Base-by-base conservation (phyloP, 2,113 vertebrate genomes). In the Piaya cayana region DNA sequence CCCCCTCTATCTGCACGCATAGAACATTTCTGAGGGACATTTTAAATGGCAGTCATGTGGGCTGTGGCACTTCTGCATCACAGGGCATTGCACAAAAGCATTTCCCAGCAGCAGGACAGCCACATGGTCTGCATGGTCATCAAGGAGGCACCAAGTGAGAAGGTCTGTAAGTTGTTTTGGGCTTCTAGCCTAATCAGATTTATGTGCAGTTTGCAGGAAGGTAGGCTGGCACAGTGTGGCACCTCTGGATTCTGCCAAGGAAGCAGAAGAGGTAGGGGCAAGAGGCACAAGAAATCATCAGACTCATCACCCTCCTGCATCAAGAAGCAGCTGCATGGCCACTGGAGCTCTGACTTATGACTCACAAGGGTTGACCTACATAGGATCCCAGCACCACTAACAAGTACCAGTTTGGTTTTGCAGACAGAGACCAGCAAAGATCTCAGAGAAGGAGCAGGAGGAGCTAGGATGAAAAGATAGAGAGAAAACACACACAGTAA, bases 61-160 rank as follows among this genome's bases (percentile, higher is more conserved):
- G 59, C 59, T 62, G 70, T 7, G 27, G 17, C 37, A 29, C 27
- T 59, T 63, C 22, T 22, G 47, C 21, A 21, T 5, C 62, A n/a
- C 47, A 75, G 43, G 32, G 37, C 32, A 63, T 15, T 0, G 6
- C 39, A 53, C 29, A 83, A 63, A 64, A 42, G 39, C 43, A 6
- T 34, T 72, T 83, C 37, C 32, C 67, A 72, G 58, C 56, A 64
- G 67, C 3, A 58, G 32, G 21, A 68, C 22, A 30, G 19, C 27
- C 15, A 29, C 0, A 0, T 4, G 12, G 52, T 29, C 6, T 68
- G 32, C 2, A 1, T 15, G 26, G 32, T 18, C 12, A 8, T 5
- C 34, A 49, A 65, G 45, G 27, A 64, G 37, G 26, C 56, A 58
- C 36, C 1, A 1, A 62, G 56, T 0, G 2, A 37, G 25, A 82